Percentiles rank a stretch among this genome's conserved stretches.
These are phyloP conservation scores for Drosophila setosimentum DNA, from an alignment of 2,888 invertebrate genomes.

Conservation along the genomic window DNA sequence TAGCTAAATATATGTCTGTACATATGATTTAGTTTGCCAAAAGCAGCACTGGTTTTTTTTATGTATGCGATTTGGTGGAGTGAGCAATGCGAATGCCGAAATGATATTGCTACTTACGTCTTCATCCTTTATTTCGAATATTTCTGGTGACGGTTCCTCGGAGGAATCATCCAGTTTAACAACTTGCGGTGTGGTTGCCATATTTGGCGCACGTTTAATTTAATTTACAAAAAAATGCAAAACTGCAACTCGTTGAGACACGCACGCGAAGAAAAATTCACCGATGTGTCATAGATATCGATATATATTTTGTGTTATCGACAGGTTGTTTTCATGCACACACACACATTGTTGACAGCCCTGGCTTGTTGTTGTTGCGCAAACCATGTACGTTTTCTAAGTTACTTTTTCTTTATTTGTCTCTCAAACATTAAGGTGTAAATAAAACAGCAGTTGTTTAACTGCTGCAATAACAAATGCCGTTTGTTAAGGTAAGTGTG, in stretches of 20 bases:
- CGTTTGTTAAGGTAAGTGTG: slow-evolving; percentile 30
- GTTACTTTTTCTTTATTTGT: background rate
- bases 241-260: slow-evolving; percentile 38
- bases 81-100: slow-evolving; percentile 10
- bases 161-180: slow-evolving; percentile 42
- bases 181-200: slow-evolving; percentile 40
- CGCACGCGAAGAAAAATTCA: slow-evolving; percentile 55
- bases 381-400: slow-evolving; percentile 6
- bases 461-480: slow-evolving; percentile 35
- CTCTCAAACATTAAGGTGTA: background rate
- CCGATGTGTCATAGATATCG: slow-evolving; percentile 32
- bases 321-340: slow-evolving; percentile 8
- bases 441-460: background rate
- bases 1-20: background rate
- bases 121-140: slow-evolving; percentile 58
- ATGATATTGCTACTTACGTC: slow-evolving; percentile 62
- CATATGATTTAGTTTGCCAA: slow-evolving; percentile 12
- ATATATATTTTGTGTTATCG: slow-evolving; percentile 20
- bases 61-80: slow-evolving; percentile 9
- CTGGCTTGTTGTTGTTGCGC: slow-evolving; percentile 41
- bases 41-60: slow-evolving; percentile 10
- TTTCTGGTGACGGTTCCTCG: slow-evolving; percentile 30
- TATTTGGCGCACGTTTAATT: slow-evolving; percentile 42
- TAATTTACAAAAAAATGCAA: slow-evolving; percentile 30
- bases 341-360: background rate